A percentile compares a stretch with the other conserved stretches of the same genome.
Conservation (phyloP, 2,113 vertebrate genomes). For the Gnathonemus longibarbis region DNA sequence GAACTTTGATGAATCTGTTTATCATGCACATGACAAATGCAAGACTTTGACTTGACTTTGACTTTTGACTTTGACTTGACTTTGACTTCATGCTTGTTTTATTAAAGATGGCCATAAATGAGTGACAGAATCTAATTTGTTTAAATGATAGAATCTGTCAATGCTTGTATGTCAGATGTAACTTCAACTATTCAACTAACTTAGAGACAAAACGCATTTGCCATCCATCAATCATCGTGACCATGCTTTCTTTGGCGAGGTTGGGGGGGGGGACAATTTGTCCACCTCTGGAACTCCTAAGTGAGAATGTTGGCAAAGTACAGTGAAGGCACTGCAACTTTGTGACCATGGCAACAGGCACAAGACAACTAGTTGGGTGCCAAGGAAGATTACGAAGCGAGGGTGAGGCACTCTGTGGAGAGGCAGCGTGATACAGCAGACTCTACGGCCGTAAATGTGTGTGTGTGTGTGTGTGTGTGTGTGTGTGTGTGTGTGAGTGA, state of each 20-base stretch:
- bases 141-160: not conserved
- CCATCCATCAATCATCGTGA: not conserved
- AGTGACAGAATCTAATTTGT: not conserved
- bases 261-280: slow-evolving; percentile 31
- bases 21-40: not conserved
- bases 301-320: slow-evolving; percentile 28
- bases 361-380: slow-evolving; percentile 32
- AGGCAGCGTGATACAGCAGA: not conserved
- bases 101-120: not conserved
- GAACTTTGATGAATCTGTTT: not conserved
- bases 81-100: not conserved
- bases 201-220: not conserved
- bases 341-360: slow-evolving; percentile 47
- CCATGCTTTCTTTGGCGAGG: slow-evolving; percentile 40
- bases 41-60: not conserved
- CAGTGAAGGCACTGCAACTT: slow-evolving; percentile 38
- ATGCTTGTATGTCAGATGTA: not conserved
- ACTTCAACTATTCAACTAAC: not conserved
- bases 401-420: slow-evolving; percentile 36
- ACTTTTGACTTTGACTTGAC: not conserved
- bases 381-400: slow-evolving; percentile 49
- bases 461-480: not conserved
- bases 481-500: too few relatives aligned
- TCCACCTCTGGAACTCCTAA: slow-evolving; percentile 24
- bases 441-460: not conserved